A percentile compares a stretch with the other conserved stretches of the same genome.
These are phyloP conservation scores for Ricordea florida DNA, from an alignment of 92 coral and sea anemone species.

Conservation along the genomic window DNA sequence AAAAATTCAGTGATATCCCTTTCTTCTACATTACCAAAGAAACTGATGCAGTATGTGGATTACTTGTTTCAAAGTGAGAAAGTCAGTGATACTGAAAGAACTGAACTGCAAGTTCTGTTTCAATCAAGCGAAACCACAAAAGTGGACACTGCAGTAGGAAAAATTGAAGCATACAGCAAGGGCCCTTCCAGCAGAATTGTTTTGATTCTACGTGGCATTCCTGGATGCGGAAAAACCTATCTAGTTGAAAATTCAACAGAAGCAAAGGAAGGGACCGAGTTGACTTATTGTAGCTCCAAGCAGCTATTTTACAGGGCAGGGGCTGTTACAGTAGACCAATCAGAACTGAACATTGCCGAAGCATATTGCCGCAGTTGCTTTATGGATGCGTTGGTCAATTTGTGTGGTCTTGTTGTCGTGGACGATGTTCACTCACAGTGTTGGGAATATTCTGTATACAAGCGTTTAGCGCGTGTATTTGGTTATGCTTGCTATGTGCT, in stretches of 20 bases:
- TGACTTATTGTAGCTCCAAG: constrained; percentile 52
- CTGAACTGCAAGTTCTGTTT: constrained; percentile 16
- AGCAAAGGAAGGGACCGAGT: constrained; percentile 19
- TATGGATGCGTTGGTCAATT: constrained; percentile 61
- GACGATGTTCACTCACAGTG: constrained; percentile 68
- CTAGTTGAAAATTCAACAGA: constrained; percentile 71
- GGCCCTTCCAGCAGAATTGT: constrained; percentile 24
- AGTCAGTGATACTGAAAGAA: constrained; percentile 11
- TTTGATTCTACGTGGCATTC: constrained; percentile 77
- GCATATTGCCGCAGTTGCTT: constrained; percentile 74
- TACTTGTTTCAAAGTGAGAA: constrained; percentile 16
- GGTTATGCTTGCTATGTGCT: constrained; percentile 63
- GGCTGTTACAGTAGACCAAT: constrained; percentile 37
- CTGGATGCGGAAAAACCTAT: constrained; percentile 79
- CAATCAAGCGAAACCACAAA: constrained; percentile 9
- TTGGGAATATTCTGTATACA: constrained; percentile 70
- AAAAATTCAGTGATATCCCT: constrained; percentile 63
- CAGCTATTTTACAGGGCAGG: constrained; percentile 79
- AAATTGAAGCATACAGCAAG: neutral
- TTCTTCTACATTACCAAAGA: constrained; percentile 53
- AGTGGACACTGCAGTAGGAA: neutral
- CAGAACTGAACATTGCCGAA: constrained; percentile 78
- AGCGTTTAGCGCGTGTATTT: constrained; percentile 61
- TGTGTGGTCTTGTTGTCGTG: constrained; percentile 53
- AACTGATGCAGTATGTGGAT: constrained; percentile 43